Conservation (phyloP, 2,113 vertebrate genomes). For the Reinhardtius hippoglossoides region DNA sequence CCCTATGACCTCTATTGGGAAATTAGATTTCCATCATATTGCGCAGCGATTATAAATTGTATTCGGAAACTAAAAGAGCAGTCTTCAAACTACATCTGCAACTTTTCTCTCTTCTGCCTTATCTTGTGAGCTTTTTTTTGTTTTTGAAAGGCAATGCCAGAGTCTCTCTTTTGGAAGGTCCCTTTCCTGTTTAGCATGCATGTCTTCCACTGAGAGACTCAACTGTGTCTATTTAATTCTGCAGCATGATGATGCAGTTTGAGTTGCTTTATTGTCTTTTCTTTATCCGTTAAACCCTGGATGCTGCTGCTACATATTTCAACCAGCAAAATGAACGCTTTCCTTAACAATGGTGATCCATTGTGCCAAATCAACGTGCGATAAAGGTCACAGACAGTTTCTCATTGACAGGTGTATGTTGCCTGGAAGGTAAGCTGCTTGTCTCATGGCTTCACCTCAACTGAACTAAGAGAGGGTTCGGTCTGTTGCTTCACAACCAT, state of each 20-base stretch:
- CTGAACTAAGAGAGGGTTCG: not conserved
- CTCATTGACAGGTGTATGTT: not conserved
- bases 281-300: constrained; percentile 5
- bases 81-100: not conserved
- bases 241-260: constrained; percentile 23
- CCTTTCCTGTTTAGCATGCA: constrained; percentile 39
- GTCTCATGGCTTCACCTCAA: constrained; percentile 7
- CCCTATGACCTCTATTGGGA: not conserved
- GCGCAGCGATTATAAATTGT: not conserved
- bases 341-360: not conserved
- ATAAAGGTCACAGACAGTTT: constrained; percentile 6
- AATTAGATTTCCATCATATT: not conserved
- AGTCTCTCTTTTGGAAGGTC: not conserved
- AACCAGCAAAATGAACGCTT: constrained; percentile 4
- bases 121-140: constrained; percentile 9
- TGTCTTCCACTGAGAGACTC: constrained; percentile 20
- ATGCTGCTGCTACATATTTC: constrained; percentile 6
- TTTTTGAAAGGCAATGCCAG: constrained; percentile 12
- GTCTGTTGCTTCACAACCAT: constrained; percentile 6
- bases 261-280: constrained; percentile 15
- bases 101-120: constrained; percentile 6
- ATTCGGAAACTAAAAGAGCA: not conserved
- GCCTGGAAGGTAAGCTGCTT: constrained; percentile 4
- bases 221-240: constrained; percentile 27
- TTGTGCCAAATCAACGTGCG: not conserved